Evolutionary conservation across 2,888 invertebrate genomes (phyloP).

Genomic region (Tinea pellionella): DNA sequence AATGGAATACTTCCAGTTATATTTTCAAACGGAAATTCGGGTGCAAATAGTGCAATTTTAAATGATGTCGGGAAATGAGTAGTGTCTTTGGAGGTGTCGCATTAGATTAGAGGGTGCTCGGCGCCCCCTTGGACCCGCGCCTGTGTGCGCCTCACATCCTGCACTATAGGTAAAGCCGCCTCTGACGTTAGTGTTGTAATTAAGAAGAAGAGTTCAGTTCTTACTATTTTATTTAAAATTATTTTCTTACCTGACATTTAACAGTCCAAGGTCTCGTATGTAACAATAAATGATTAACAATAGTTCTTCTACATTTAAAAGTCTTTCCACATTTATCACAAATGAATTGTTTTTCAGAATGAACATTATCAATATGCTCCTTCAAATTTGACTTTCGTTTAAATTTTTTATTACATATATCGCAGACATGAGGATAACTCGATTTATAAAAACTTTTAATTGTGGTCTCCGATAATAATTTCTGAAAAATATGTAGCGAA

Average conservation of each 20-base stretch:
- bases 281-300: neutral
- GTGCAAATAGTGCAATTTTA: too few relatives aligned
- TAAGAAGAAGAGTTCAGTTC: too few relatives aligned
- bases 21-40: too few relatives aligned
- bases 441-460: neutral
- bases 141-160: too few relatives aligned
- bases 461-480: neutral
- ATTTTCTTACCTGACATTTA: neutral
- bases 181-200: too few relatives aligned
- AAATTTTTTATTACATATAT: neutral
- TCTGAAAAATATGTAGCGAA: too few relatives aligned
- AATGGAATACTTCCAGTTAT: too few relatives aligned
- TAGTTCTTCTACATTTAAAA: neutral
- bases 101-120: too few relatives aligned
- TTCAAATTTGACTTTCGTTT: neutral
- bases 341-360: neutral
- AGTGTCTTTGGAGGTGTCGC: too few relatives aligned
- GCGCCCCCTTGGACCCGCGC: too few relatives aligned
- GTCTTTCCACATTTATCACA: conserved; percentile 1
- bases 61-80: too few relatives aligned
- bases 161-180: too few relatives aligned
- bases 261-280: neutral
- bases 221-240: neutral
- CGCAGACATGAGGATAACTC: neutral
- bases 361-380: neutral